Evolutionary conservation across 1,140 invertebrate genomes (phyloP).

Genomic region (Oreohelix idahoensis): DNA sequence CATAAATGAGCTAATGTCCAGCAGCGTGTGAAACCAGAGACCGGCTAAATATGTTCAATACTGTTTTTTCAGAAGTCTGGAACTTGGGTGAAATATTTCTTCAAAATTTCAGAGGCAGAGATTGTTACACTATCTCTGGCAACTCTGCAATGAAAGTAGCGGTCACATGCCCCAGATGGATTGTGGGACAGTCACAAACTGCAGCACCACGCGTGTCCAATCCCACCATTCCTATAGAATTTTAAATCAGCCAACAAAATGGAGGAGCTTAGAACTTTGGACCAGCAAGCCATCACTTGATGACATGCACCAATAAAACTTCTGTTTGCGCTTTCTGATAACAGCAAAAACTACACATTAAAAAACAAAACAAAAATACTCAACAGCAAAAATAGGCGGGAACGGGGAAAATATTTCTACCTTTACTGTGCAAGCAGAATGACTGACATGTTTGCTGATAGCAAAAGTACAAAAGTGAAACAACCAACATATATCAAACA

Average conservation of each 20-base stretch:
- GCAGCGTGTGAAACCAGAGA: not conserved
- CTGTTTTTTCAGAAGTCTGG: not conserved
- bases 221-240: slow-evolving; percentile 20
- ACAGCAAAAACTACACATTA: not conserved
- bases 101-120: not conserved
- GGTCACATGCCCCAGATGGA: not conserved
- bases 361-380: not conserved
- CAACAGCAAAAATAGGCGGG: not conserved
- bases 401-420: not conserved
- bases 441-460: slow-evolving; percentile 2
- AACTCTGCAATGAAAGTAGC: not conserved
- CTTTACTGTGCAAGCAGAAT: not conserved
- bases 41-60: not conserved
- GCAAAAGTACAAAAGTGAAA: not conserved
- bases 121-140: not conserved
- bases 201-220: not conserved
- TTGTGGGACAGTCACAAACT: not conserved
- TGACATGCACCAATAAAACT: not conserved
- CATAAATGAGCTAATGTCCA: not conserved
- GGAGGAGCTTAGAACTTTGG: slow-evolving; percentile 4
- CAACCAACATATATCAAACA: not conserved
- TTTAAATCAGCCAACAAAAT: slow-evolving; percentile 25
- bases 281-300: not conserved
- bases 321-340: not conserved
- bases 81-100: not conserved